Evolutionary conservation across 1,140 invertebrate species (phyloP).

Genomic region (Lepidurus apus): DNA sequence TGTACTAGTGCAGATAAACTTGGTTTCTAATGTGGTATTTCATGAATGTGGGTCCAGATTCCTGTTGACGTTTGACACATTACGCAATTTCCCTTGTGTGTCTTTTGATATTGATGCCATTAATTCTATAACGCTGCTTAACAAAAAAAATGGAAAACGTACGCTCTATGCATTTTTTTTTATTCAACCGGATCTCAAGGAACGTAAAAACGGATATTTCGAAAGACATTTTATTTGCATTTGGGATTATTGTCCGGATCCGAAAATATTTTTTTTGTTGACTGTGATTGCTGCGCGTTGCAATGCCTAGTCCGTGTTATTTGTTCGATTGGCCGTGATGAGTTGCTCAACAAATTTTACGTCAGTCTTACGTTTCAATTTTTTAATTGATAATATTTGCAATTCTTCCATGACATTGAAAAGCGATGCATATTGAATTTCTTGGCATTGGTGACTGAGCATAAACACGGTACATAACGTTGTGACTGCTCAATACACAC

Average conservation of each 20-base stretch:
- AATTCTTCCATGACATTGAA: constrained; percentile 15
- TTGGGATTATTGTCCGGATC: no score
- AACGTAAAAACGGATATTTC: no score
- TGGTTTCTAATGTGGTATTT: constrained; percentile 22
- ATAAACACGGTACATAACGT: constrained; percentile 14
- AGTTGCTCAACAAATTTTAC: not conserved
- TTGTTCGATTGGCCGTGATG: not conserved
- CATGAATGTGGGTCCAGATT: constrained; percentile 17
- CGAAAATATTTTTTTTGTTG: not conserved
- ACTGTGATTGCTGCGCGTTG: constrained; percentile 7
- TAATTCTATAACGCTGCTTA: not conserved
- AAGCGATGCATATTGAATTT: constrained; percentile 9
- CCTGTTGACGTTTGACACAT: not conserved
- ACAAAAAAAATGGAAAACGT: not conserved
- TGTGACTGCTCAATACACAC: constrained; percentile 10
- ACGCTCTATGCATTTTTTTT: not conserved
- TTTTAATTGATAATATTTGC: not conserved
- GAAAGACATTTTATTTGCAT: no score
- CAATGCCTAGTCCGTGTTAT: constrained; percentile 14
- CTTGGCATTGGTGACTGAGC: constrained; percentile 18
- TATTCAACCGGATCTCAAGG: no score
- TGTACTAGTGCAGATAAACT: constrained; percentile 19
- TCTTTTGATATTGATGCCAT: constrained; percentile 1
- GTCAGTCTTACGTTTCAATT: not conserved
- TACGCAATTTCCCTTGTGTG: not conserved